Evolutionary conservation across 2,797 vertebrate genomes (phyloP).

Genomic region (Rhabdomys pumilio): DNA sequence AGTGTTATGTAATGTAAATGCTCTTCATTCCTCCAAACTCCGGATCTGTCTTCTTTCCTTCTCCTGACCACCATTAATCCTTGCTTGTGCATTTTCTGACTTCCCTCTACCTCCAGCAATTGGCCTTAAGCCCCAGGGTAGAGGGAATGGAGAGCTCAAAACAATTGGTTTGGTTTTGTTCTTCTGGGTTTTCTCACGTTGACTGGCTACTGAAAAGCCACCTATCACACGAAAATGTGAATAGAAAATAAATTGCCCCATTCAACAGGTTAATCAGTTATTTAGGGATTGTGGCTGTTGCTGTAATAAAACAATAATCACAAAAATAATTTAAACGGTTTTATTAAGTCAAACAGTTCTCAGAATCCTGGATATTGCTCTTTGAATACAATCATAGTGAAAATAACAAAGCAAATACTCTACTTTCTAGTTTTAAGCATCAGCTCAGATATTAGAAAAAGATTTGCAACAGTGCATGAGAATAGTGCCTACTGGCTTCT

Average conservation of each 20-base stretch:
- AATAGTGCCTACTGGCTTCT: constrained; percentile 69
- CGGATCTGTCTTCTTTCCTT: constrained; percentile 14
- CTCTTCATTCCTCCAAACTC: constrained; percentile 27
- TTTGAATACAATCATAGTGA: constrained; percentile 63
- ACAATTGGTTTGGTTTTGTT: constrained; percentile 55
- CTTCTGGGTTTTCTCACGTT: background rate
- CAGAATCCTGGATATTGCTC: constrained; percentile 59
- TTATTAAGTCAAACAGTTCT: constrained; percentile 75
- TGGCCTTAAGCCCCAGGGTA: background rate
- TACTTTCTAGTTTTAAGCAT: constrained; percentile 71
- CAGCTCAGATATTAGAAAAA: constrained; percentile 62
- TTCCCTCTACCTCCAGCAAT: background rate
- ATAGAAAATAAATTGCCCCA: constrained; percentile 55
- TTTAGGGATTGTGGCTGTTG: constrained; percentile 49
- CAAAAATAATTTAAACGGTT: constrained; percentile 75
- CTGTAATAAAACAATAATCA: constrained; percentile 75
- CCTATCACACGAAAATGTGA: constrained; percentile 60
- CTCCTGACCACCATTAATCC: constrained; percentile 5
- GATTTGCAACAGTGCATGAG: constrained; percentile 70
- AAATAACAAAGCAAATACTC: constrained; percentile 75
- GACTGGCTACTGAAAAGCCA: constrained; percentile 57
- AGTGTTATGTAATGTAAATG: background rate
- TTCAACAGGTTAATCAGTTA: constrained; percentile 66
- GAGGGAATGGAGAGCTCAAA: constrained; percentile 26
- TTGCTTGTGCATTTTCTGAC: constrained; percentile 59